Base-by-base conservation (phyloP, 2,888 invertebrate species). In the Seladonia tumulorum region DNA sequence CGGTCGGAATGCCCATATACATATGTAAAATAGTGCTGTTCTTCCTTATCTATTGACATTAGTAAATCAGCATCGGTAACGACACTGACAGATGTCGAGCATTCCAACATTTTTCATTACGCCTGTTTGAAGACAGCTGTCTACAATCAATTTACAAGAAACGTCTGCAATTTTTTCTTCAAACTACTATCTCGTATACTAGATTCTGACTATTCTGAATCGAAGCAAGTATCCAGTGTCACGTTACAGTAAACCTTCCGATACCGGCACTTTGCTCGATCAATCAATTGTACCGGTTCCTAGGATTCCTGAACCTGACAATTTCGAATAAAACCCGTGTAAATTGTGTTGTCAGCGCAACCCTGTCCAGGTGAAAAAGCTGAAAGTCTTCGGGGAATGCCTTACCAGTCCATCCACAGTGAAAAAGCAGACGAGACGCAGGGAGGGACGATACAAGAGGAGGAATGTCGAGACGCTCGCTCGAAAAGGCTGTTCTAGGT, bases 401-500 rank as follows among this genome's bases (percentile, higher is more conserved):
- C 60, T 77, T 29, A 63, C 66, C 81, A 88, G 80, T 81, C 49
- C 29, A 39, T n/a, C 75, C 75, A 76, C 75, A 72, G 42, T 70
- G 79, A 22, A 66, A 63, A 47, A 76, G 57, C 25, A 63, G 75
- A 57, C 42, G 68, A 60, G 75, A 70, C 70, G 72, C 45, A 47
- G 47, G 53, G 29, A 71, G 29, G 76, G 63, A 35, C 74, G 68
- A 53, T 49, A 72, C 53, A 57, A 81, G 60, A n/a, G 66, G 78
- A 83, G 76, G 71, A 81, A 68, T 73, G 68, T 78, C 39, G 45
- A 49, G 66, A 10, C 3, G 42, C 68, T 73, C 60, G 39, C 42
- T 75, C 57, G 63, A 72, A 73, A 81, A 84, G 83, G 81, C 82
- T 72, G 89, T 86, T 85, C 82, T 79, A 89, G 86, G 89, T 90